These are phyloP conservation scores for Rhineura floridana DNA, from an alignment of 2,113 vertebrate species.

Conservation along the genomic window DNA sequence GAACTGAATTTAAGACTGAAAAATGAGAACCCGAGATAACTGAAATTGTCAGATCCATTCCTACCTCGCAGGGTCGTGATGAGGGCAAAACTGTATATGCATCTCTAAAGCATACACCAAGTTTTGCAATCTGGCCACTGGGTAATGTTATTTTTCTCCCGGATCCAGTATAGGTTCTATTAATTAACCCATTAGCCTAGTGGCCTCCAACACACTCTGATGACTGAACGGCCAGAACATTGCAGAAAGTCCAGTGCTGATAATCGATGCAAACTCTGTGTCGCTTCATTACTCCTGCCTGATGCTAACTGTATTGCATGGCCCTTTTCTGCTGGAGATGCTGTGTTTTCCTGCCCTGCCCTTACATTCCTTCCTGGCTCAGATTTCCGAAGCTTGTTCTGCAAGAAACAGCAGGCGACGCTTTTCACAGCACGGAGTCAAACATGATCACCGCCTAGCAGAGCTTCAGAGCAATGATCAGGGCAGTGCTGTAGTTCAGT, in stretches of 20 bases:
- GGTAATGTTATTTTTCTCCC: not conserved
- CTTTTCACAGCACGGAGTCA: no score
- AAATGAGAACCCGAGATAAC: no score
- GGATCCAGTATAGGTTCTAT: conserved; percentile 18
- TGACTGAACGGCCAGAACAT: not conserved
- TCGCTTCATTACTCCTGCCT: not conserved
- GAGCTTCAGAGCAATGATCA: no score
- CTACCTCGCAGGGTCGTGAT: not conserved
- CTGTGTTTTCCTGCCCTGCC: not conserved
- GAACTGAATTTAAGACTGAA: no score
- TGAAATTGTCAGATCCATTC: not conserved
- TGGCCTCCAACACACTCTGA: not conserved
- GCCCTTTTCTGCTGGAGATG: no score
- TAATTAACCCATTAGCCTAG: conserved; percentile 7
- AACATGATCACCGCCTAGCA: no score
- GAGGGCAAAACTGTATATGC: no score
- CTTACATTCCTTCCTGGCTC: not conserved
- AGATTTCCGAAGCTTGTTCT: not conserved
- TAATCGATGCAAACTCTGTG: not conserved
- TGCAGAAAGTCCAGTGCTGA: not conserved
- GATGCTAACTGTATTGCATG: not conserved
- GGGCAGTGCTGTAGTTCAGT: no score
- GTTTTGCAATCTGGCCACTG: not conserved
- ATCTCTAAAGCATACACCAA: not conserved
- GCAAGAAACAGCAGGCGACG: no score